Evolutionary conservation across 2,113 vertebrate genomes (phyloP), one percentile per base, ranked within the genome.

Genomic region (Malurus cyaneus): DNA sequence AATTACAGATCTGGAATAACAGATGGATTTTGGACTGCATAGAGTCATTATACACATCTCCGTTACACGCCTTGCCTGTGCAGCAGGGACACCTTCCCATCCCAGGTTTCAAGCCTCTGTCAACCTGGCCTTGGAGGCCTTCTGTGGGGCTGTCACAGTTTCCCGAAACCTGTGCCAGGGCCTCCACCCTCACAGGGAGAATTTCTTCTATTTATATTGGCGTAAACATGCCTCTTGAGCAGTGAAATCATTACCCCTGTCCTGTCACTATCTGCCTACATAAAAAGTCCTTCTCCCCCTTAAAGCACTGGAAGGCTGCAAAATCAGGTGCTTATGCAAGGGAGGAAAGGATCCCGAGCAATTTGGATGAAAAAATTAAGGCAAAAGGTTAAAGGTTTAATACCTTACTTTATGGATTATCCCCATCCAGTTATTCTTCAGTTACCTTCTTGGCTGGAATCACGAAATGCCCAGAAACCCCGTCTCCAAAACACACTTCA

Each of bases 381-480:
- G 14, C 3, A 54, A 41, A 83, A 47, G 14, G 5, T 50, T 25
- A 47, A 65, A 70, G 12, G 32, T 9, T n/a, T 46, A 10, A 7
- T 4, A 28, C 2, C 14, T n/a, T n/a, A 42, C 41, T 66, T 17
- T 10, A 49, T 1, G 20, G 34, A 64, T 59, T 62, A 50, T 46
- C 11, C 11, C 41, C 24, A 12, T 2, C 15, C 8, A 61, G 44
- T 12, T 52, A 60, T 26, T 53, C 21, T 42, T 56, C 46, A 65
- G 53, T 39, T 11, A 49, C 24, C 74, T 70, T 39, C 54, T 56
- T 6, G 9, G n/a, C 24, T 42, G 21, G 23, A 25, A 32, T 3
- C 0, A 0, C 57, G 61, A 65, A 74, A 64, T 1, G 1, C 54
- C 70, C 67, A 60, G 53, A 64, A 69, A 3, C 12, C 6, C 18